Percentiles rank a stretch among this genome's conserved stretches.
These are phyloP conservation scores for Andrena chrysosceles DNA, from an alignment of 2,888 invertebrate species.

Conservation along the genomic window DNA sequence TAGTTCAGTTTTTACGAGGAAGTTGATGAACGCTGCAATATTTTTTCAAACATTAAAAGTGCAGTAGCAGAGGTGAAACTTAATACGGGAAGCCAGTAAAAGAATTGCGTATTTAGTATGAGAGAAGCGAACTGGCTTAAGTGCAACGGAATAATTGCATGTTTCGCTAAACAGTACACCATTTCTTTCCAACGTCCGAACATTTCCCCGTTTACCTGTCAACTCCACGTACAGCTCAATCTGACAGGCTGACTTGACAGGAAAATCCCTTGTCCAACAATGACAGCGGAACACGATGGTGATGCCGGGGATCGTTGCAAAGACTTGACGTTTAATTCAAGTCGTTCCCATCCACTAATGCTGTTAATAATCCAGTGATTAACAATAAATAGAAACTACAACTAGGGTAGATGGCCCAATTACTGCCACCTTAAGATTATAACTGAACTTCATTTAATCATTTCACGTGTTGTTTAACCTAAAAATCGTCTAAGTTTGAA, in stretches of 20 bases:
- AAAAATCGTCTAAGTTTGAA: too few relatives aligned
- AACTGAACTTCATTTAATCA: too few relatives aligned
- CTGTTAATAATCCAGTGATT: background rate
- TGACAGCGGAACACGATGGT: background rate
- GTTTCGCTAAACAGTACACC: background rate
- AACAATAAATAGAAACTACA: background rate
- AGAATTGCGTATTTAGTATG: too few relatives aligned
- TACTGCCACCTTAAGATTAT: too few relatives aligned
- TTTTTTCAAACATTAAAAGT: background rate
- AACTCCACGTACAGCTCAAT: background rate
- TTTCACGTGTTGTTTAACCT: too few relatives aligned
- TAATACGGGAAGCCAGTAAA: background rate
- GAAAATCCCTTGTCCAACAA: background rate
- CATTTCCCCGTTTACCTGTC: background rate
- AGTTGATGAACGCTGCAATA: background rate
- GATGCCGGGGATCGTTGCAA: background rate
- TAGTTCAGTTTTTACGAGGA: too few relatives aligned
- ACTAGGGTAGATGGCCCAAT: too few relatives aligned
- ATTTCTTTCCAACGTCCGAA: background rate
- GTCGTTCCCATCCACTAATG: background rate
- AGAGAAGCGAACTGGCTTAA: background rate
- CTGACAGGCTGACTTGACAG: background rate
- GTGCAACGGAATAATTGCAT: background rate
- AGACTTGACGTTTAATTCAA: conserved; percentile 15
- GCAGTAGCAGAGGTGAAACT: background rate